Evolutionary conservation across 2,113 vertebrate species (phyloP).

Genomic region (Gobius niger): DNA sequence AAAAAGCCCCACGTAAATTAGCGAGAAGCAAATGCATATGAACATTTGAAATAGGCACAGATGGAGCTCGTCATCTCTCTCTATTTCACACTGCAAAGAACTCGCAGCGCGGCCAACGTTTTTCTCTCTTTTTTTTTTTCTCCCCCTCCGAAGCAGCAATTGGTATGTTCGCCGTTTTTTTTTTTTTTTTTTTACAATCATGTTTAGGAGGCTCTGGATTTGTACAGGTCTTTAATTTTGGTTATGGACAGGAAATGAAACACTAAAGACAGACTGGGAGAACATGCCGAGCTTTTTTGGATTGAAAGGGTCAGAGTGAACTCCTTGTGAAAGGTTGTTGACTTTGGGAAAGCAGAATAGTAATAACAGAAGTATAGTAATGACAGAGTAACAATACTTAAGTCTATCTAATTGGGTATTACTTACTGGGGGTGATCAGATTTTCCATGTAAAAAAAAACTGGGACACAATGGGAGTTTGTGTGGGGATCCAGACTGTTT

Average conservation of each 20-base stretch:
- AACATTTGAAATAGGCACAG: constrained; percentile 62
- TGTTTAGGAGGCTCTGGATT: constrained; percentile 25
- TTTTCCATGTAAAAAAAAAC: too few species aligned
- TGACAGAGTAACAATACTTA: too few species aligned
- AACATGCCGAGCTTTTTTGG: constrained; percentile 8
- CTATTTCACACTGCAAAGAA: constrained; percentile 41
- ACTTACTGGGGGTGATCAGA: constrained; percentile 1
- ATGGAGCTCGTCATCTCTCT: constrained; percentile 57
- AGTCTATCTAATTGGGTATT: too few species aligned
- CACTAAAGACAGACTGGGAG: constrained; percentile 28
- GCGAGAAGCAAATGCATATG: constrained; percentile 50
- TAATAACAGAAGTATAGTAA: too few species aligned
- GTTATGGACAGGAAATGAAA: constrained; percentile 49
- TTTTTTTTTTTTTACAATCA: constrained; percentile 34
- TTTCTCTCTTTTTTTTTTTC: constrained; percentile 45
- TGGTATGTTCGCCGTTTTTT: constrained; percentile 14
- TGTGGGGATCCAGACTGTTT: too few species aligned
- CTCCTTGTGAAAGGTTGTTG: constrained; percentile 42
- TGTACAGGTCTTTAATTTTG: constrained; percentile 24
- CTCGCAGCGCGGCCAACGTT: constrained; percentile 38
- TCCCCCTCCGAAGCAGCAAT: background rate
- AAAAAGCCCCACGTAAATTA: constrained; percentile 65
- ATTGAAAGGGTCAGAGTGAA: constrained; percentile 39
- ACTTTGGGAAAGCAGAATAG: constrained; percentile 1
- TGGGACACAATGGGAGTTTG: too few species aligned